Evolutionary conservation across 2,888 invertebrate genomes (phyloP), one percentile per base, ranked within the genome.

Genomic region (Marasmarcha lunaedactyla): DNA sequence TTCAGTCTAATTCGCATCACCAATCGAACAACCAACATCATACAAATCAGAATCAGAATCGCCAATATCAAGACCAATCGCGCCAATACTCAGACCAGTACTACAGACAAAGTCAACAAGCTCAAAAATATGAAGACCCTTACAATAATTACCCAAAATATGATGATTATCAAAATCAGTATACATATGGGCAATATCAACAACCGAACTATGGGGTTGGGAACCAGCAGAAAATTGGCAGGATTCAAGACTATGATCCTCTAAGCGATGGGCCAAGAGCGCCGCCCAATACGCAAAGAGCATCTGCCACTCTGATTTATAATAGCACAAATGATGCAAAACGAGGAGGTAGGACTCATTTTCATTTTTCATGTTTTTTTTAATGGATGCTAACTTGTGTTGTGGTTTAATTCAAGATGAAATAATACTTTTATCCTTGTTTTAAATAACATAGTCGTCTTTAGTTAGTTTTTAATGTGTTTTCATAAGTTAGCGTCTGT

Each of bases 231-330:
- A 85, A 85, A 64, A 87, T 92, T 62, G 88, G 92, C 47, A 86
- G 90, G 78, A 92, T 92, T 50, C 90, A 91, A 48, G 93, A 93
- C 58, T 93, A 92, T 57, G 93, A 93, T 66, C 92, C 93, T 2
- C 73, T 90, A 47, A 88, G 86, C 50, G 90, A 90, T 57, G 88
- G 89, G 36, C 90, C 90, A 11, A 84, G 90, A 46, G 85, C 85
- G 37, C 85, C 88, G 44, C 90, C 91, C 1, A 91, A 91, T 60
- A 90, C 93, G 2, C 88, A 90, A 44, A 84, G 93, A 54, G 90
- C 91, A 54, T 90, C 91, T 2, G 91, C 93, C 38, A 94, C 93
- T 13, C 86, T 95, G 49, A 93, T 95, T 57, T 95, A 94, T 71
- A 93, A 93, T 53, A 66, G 78, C 57, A 73, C 77, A 38, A 69